Evolutionary conservation across 1,140 invertebrate genomes (phyloP), one percentile per base, ranked within the genome.

Genomic region (Cherax quadricarinatus): DNA sequence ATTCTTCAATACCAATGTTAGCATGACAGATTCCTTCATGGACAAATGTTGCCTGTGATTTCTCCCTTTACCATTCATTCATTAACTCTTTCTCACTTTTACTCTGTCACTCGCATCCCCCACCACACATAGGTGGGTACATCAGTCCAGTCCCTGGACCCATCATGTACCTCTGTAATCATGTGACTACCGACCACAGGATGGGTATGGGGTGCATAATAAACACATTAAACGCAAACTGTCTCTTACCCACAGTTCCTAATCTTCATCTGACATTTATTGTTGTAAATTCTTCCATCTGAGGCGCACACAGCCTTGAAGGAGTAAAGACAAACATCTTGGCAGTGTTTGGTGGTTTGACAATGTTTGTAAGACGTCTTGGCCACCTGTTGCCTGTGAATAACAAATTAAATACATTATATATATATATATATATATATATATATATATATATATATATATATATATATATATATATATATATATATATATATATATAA

Each of bases 271-370:
- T 98, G 97, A 94, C 98, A 99, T 92, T 97, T 97, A 95, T 98
- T 99, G 24, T 97, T 96, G 95, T 99, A 99, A 5, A 98, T 96
- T 94, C 97, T 97, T 1, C 98, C 98, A 95, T 99, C 98, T 60
- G 97, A 98, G 10, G 98, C 98, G 95, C 98, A 99, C 30, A 98
- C 98, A 41, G 98, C 97, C 94, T 97, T 97, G 48, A 98, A 97
- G 62, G 97, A 97, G 66, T 97, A 96, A 97, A 97, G 98, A 94
- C 98, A 98, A 14, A 97, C 97, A 95, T 98, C 98, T 49, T 98
- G 96, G 95, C 98, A 98, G 95, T 98, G 98, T 92, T 97, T 96
- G n/a, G 98, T 98, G 49, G 97, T 98, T 94, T 98, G 97, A 94
- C 98, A 98, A 94, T 98, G 97, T 95, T 98, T 98, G 95, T 98